phyloP scores from a whole-genome alignment of 2,888 invertebrate species.

The Baccha elongata region DNA sequence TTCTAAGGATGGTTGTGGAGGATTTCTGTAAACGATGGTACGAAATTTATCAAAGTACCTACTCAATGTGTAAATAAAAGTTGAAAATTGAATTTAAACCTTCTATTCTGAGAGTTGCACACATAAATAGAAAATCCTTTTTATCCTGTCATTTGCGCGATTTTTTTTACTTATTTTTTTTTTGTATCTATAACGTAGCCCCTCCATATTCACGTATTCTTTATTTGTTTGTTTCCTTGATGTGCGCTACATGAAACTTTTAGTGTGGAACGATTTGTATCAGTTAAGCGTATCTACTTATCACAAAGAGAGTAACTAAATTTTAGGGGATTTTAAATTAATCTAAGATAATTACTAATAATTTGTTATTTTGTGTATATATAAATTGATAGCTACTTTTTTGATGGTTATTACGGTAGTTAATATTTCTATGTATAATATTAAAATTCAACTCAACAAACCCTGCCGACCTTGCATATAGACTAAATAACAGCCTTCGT shows the following conservation, averaged over 20 bases:
- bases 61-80: slow-evolving; percentile 74
- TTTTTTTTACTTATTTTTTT: slow-evolving; percentile 43
- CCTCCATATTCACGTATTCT: slow-evolving; percentile 16
- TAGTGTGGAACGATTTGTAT: slow-evolving; percentile 64
- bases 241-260: slow-evolving; percentile 24
- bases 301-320: slow-evolving; percentile 58
- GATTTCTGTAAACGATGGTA: slow-evolving; percentile 73
- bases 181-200: slow-evolving; percentile 2
- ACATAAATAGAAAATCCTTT: slow-evolving; percentile 74
- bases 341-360: slow-evolving; percentile 6
- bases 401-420: too few species aligned
- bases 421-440: too few species aligned
- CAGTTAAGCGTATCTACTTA: slow-evolving; percentile 62
- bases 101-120: slow-evolving; percentile 68
- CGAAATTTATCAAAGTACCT: slow-evolving; percentile 73
- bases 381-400: too few species aligned
- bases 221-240: slow-evolving; percentile 12
- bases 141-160: slow-evolving; percentile 73
- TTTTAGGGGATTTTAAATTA: slow-evolving; percentile 46
- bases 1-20: slow-evolving; percentile 57
- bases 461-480: too few species aligned
- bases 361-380: neutral
- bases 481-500: too few species aligned
- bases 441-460: too few species aligned
- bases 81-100: slow-evolving; percentile 74